A percentile compares a stretch with the other conserved stretches of the same genome.
Evolutionary conservation across 23 tunicate genomes (phyloP).

Genomic region (Ciona savignyi): DNA sequence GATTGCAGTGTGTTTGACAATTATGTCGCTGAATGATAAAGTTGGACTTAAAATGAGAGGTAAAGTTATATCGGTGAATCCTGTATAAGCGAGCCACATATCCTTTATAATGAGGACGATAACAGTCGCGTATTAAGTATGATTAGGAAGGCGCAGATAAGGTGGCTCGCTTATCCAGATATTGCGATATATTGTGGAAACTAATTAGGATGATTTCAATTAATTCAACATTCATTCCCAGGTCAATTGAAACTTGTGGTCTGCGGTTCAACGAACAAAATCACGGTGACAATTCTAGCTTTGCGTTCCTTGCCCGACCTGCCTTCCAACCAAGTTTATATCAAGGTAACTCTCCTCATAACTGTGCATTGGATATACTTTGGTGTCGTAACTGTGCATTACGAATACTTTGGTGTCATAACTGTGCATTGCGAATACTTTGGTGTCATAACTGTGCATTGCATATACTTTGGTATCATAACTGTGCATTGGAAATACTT

Average conservation of each 20-base stretch:
- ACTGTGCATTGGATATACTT: background rate
- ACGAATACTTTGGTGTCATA: background rate
- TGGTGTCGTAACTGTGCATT: background rate
- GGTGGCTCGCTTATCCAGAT: too few species aligned
- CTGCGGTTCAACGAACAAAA: constrained; percentile 21
- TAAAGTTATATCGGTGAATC: background rate
- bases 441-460: too few species aligned
- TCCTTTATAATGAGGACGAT: too few species aligned
- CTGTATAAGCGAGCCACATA: too few species aligned
- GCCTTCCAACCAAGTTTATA: background rate
- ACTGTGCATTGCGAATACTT: background rate
- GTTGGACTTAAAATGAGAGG: background rate
- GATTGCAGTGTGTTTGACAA: background rate
- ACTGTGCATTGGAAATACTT: background rate
- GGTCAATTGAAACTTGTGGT: constrained; percentile 52
- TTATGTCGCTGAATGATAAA: background rate
- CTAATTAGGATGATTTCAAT: background rate
- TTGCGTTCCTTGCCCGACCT: constrained; percentile 14
- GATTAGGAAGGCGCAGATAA: too few species aligned
- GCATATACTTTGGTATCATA: background rate
- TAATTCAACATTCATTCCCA: constrained; percentile 9
- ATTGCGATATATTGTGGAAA: too few species aligned
- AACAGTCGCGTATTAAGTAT: too few species aligned
- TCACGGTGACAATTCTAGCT: constrained; percentile 43
- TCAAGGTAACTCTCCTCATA: constrained; percentile 24